These are phyloP conservation scores for Ligdia adustata DNA, from an alignment of 2,888 invertebrate genomes.

Conservation along the genomic window DNA sequence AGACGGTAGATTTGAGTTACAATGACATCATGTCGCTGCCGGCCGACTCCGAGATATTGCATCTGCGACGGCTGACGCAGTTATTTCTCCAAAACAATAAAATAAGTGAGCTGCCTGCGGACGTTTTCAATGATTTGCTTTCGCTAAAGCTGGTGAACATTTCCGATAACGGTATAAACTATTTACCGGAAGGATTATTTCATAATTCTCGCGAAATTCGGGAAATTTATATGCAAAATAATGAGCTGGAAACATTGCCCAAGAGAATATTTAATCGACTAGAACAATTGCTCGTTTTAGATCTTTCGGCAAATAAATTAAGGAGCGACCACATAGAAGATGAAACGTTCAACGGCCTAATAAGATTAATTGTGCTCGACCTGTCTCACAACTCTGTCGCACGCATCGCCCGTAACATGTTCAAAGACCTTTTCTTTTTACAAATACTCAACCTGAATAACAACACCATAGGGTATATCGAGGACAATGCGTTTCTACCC, in stretches of 20 bases:
- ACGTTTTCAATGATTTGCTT: constrained; percentile 90
- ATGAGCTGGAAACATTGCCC: constrained; percentile 92
- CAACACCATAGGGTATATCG: constrained; percentile 92
- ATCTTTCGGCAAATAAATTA: constrained; percentile 93
- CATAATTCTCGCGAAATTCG: constrained; percentile 91
- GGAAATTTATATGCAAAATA: constrained; percentile 93
- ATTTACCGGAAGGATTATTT: constrained; percentile 92
- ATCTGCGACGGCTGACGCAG: constrained; percentile 90
- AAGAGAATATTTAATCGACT: constrained; percentile 93
- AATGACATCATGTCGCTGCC: constrained; percentile 90
- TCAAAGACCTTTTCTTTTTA: constrained; percentile 94
- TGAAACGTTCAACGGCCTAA: constrained; percentile 93
- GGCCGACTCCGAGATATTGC: constrained; percentile 90
- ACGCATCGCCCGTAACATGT: constrained; percentile 91
- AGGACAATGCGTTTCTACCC: constrained; percentile 93
- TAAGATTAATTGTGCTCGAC: constrained; percentile 93
- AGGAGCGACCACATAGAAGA: constrained; percentile 94
- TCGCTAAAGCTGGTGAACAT: constrained; percentile 92
- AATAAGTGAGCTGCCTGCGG: constrained; percentile 89
- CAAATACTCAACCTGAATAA: constrained; percentile 94
- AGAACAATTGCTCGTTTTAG: constrained; percentile 93
- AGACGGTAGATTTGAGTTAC: constrained; percentile 91
- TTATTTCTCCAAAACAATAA: constrained; percentile 93
- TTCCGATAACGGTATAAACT: constrained; percentile 92
- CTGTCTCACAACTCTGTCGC: constrained; percentile 92